phyloP scores from a whole-genome alignment of 2,888 invertebrate genomes.

The Oscheius sp. region DNA sequence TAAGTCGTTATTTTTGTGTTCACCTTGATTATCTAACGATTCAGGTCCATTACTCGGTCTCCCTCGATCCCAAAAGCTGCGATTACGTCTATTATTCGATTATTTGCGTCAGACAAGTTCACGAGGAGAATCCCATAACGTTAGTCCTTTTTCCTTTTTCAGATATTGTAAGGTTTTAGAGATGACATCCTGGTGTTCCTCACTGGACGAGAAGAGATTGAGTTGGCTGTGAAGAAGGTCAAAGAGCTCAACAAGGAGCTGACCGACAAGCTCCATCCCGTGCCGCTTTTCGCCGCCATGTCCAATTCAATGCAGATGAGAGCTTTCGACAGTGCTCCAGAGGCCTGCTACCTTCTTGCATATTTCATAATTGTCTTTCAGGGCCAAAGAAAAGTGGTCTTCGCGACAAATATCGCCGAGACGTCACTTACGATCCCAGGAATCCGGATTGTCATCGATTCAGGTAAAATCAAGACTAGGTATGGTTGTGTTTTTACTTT shows the following conservation, averaged over 20 bases:
- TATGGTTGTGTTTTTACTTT: slow-evolving; percentile 36
- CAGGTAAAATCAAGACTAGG: slow-evolving; percentile 72
- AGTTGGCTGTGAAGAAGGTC: slow-evolving; percentile 75
- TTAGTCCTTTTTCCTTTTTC: neutral
- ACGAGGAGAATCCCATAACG: slow-evolving; percentile 72
- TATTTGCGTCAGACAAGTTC: slow-evolving; percentile 76
- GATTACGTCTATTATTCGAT: slow-evolving; percentile 76
- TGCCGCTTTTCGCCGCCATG: slow-evolving; percentile 90
- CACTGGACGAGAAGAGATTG: slow-evolving; percentile 94
- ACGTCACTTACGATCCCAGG: slow-evolving; percentile 96
- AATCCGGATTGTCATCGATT: slow-evolving; percentile 81
- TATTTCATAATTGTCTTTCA: neutral
- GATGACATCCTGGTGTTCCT: slow-evolving; percentile 77
- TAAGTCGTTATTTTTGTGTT: slow-evolving; percentile 51
- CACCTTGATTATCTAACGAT: neutral
- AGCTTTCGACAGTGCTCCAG: slow-evolving; percentile 80
- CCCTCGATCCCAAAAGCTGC: slow-evolving; percentile 42
- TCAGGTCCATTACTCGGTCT: slow-evolving; percentile 60
- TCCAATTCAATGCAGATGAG: slow-evolving; percentile 87
- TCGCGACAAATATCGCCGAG: slow-evolving; percentile 96
- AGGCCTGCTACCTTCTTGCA: neutral
- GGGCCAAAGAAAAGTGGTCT: slow-evolving; percentile 81
- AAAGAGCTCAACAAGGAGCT: slow-evolving; percentile 72
- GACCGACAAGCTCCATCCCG: slow-evolving; percentile 42
- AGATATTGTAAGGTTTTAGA: slow-evolving; percentile 34